Evolutionary conservation across 1,140 invertebrate genomes (phyloP).

Genomic region (Stegodyphus mimosarum): DNA sequence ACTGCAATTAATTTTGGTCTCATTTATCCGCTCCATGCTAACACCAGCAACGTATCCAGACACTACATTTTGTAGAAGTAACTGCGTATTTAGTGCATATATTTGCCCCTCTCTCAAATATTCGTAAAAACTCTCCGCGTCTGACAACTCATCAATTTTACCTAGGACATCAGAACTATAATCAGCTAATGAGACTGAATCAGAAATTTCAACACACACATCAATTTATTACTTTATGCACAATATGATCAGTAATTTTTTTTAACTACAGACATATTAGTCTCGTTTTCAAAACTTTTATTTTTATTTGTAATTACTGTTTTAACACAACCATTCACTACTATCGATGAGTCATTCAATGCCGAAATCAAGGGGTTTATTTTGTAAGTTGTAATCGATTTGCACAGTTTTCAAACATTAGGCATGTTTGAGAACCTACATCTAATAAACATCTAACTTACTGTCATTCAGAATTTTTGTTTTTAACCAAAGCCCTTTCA

Average conservation of each 20-base stretch:
- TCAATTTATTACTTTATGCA: background rate
- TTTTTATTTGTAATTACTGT: background rate
- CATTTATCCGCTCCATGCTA: background rate
- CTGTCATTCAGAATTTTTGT: background rate
- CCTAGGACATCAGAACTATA: background rate
- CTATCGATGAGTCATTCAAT: background rate
- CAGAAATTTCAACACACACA: too few species aligned
- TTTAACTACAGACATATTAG: conserved; percentile 1
- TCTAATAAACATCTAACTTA: conserved; percentile 1
- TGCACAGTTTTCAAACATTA: background rate
- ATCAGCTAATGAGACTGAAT: background rate
- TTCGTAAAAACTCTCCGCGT: background rate
- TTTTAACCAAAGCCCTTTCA: background rate
- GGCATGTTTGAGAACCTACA: conserved; percentile 7
- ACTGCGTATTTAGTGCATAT: background rate
- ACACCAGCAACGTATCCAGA: background rate
- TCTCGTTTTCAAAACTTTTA: background rate
- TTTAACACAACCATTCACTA: background rate
- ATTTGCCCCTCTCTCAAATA: too few species aligned
- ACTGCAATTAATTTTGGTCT: background rate
- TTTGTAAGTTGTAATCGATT: conserved; percentile 1
- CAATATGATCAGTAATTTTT: conserved; percentile 4
- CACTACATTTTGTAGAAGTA: background rate
- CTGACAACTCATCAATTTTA: background rate
- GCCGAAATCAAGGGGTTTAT: background rate